phyloP scores from a whole-genome alignment of 2,113 vertebrate genomes.

The Thymallus thymallus region DNA sequence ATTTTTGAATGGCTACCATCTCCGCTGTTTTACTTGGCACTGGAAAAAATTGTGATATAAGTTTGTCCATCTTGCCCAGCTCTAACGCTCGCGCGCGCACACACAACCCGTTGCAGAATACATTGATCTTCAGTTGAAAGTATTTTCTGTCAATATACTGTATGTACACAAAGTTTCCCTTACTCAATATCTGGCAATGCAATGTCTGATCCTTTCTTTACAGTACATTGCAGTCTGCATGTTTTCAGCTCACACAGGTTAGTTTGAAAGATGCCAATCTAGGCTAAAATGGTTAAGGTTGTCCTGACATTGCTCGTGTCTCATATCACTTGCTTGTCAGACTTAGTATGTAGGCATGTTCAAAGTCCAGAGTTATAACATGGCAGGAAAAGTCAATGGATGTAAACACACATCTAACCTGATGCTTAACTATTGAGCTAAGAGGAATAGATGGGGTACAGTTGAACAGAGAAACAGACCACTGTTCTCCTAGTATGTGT shows the following conservation, averaged over 20 bases:
- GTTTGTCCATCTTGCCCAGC: no score
- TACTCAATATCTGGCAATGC: background rate
- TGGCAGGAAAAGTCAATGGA: background rate
- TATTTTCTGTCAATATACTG: background rate
- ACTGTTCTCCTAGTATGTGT: background rate
- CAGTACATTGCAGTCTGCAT: background rate
- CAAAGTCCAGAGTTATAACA: no score
- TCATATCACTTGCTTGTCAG: no score
- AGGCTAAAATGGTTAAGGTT: no score
- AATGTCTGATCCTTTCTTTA: background rate
- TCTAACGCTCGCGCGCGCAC: no score
- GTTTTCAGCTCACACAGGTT: background rate
- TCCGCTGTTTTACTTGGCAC: no score
- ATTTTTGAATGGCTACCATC: no score
- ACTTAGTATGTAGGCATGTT: no score
- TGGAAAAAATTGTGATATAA: no score
- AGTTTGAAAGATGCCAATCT: no score
- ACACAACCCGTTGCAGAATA: background rate
- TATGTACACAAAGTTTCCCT: background rate
- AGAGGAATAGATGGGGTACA: slow-evolving; percentile 11
- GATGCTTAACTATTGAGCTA: background rate
- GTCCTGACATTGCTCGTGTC: no score
- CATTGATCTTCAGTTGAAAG: background rate
- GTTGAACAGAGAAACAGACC: background rate
- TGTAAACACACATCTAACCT: background rate